Base-by-base conservation (phyloP, 2,113 vertebrate genomes). In the Melanocharis versteri region DNA sequence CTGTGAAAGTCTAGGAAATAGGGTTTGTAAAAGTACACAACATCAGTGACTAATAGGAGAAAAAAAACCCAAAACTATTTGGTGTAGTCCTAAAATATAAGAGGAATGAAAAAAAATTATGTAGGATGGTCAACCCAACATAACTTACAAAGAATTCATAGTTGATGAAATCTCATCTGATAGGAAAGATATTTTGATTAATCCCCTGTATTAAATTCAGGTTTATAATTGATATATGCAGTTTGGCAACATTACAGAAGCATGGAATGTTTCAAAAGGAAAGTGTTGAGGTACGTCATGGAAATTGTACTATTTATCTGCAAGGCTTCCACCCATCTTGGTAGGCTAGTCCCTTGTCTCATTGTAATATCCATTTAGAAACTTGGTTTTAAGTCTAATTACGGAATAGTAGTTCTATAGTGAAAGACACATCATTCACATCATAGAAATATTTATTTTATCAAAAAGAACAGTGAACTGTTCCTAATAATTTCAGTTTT, bases 211-310 rank as follows among this genome's bases (percentile, higher is more conserved):
- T 77, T 64, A 58, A 61, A 57, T 37, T 42, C 14, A 68, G 8
- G 2, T 1, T 75, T 71, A 45, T 47, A 47, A 14, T 23, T 82
- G 13, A 51, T 42, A 37, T 15, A 61, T 4, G 3, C 3, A 24
- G 4, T 80, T n/a, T 75, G 23, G 15, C 7, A 54, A 68, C 2
- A 65, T 27, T 35, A n/a, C 3, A 66, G 28, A 82, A 83, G 6
- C 15, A 15, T 42, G 28, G 45, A 56, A 58, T 68, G 70, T 70
- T 77, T 21, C 7, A 42, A 24, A 72, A 3, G 1, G 12, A 58
- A 9, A 37, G 1, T 40, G 6, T 10, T 82, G 47, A 56, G 0
- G 5, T n/a, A 11, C 1, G 0, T 26, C 3, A 31, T 16, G 21
- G 44, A 85, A 90, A 54, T 2, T 20, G 4, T 19, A 31, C 7